A percentile compares a stretch with the other conserved stretches of the same genome.
Evolutionary conservation across 92 coral and sea anemone species (phyloP).

Genomic region (Parazoanthus atlanticus): DNA sequence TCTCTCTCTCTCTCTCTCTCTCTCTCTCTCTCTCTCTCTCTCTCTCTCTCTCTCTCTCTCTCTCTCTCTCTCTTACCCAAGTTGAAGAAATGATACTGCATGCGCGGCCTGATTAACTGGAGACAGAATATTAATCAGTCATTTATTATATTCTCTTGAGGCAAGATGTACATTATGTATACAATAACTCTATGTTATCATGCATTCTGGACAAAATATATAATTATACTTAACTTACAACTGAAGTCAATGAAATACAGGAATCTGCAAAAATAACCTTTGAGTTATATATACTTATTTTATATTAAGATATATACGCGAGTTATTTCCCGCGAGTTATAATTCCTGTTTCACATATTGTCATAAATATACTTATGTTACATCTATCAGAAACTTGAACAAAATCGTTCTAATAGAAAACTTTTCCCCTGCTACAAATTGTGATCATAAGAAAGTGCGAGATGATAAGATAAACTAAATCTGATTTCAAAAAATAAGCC

Average conservation of each 20-base stretch:
- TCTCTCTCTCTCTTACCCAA: too few relatives aligned
- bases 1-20: too few relatives aligned
- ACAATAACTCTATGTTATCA: too few relatives aligned
- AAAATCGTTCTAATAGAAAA: background rate
- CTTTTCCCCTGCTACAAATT: slow-evolving; percentile 6
- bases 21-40: too few relatives aligned
- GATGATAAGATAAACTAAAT: slow-evolving; percentile 13
- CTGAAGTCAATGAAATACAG: background rate
- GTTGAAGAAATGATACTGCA: background rate
- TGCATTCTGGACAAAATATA: slow-evolving; percentile 9
- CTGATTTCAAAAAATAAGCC: slow-evolving; percentile 21
- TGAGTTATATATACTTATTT: background rate
- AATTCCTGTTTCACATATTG: background rate
- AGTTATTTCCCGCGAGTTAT: background rate
- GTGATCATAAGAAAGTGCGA: slow-evolving; percentile 1
- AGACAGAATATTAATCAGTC: background rate
- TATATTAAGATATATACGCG: background rate
- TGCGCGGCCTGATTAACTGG: background rate
- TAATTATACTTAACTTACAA: background rate
- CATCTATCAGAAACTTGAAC: background rate
- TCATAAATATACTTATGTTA: background rate
- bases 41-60: too few relatives aligned
- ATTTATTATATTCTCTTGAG: slow-evolving; percentile 28
- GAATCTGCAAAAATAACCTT: background rate
- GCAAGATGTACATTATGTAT: slow-evolving; percentile 16